phyloP scores from a whole-genome alignment of 1,140 invertebrate species.

The Muscidifurax raptorellus region DNA sequence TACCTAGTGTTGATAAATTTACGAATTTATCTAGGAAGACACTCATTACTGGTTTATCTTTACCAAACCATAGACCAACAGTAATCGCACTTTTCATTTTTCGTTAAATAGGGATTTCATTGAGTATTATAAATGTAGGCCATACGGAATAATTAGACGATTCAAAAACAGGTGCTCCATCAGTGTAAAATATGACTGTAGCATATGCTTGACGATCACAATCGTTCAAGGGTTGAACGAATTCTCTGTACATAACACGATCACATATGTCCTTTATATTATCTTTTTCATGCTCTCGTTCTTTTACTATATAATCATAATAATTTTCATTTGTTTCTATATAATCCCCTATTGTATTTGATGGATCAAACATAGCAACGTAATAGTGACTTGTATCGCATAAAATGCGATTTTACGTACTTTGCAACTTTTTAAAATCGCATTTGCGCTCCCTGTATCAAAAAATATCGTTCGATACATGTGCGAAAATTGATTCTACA shows the following conservation, averaged over 20 bases:
- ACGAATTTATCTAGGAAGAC: background rate
- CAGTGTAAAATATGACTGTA: background rate
- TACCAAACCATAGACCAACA: background rate
- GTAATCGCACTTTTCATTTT: background rate
- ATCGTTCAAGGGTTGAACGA: background rate
- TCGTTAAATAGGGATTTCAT: background rate
- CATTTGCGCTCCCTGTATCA: too few relatives aligned
- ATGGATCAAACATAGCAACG: conserved; percentile 1
- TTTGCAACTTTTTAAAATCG: too few relatives aligned
- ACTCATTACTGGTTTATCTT: too few relatives aligned
- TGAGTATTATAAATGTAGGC: background rate
- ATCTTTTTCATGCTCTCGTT: background rate
- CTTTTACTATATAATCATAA: conserved; percentile 15
- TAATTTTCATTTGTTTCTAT: background rate
- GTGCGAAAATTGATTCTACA: too few relatives aligned
- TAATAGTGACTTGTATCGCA: background rate
- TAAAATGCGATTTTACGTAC: too few relatives aligned
- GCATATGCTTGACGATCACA: background rate
- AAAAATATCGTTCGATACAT: too few relatives aligned
- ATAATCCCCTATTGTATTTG: background rate
- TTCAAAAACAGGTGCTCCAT: background rate
- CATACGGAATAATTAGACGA: background rate
- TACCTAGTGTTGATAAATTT: background rate
- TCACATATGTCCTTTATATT: background rate
- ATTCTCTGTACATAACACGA: background rate